Evolutionary conservation across 2,113 vertebrate genomes (phyloP).

Genomic region (Lethenteron reissneri): DNA sequence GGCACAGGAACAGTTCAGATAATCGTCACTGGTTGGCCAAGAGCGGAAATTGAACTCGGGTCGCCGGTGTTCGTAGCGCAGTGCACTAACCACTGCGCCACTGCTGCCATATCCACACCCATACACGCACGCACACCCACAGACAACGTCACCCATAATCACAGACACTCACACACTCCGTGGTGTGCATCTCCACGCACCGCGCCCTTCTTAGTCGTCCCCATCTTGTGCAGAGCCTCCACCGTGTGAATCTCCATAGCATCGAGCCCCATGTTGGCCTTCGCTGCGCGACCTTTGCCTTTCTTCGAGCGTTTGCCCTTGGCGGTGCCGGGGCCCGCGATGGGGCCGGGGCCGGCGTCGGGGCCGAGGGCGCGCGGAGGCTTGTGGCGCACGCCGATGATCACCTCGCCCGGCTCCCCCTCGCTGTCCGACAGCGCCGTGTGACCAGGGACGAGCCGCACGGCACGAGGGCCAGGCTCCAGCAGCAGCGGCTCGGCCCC

Average conservation of each 20-base stretch:
- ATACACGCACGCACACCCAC: no score
- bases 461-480: constrained; percentile 3
- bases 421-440: constrained; percentile 1
- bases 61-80: no score
- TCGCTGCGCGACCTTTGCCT: constrained; percentile 34
- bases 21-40: no score
- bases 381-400: neutral
- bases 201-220: constrained; percentile 65
- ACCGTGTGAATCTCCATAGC: constrained; percentile 77
- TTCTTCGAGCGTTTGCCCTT: no score
- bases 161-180: no score
- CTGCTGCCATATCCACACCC: no score
- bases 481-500: neutral
- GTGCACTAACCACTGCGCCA: no score
- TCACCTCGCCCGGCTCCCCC: neutral
- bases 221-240: constrained; percentile 69
- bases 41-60: no score
- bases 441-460: neutral
- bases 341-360: no score
- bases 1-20: no score
- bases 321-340: no score
- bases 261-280: constrained; percentile 63
- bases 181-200: constrained; percentile 19
- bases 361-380: neutral
- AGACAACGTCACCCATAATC: no score